phyloP scores from a whole-genome alignment of 2,113 vertebrate genomes.

The Phyllostomus hastatus region DNA sequence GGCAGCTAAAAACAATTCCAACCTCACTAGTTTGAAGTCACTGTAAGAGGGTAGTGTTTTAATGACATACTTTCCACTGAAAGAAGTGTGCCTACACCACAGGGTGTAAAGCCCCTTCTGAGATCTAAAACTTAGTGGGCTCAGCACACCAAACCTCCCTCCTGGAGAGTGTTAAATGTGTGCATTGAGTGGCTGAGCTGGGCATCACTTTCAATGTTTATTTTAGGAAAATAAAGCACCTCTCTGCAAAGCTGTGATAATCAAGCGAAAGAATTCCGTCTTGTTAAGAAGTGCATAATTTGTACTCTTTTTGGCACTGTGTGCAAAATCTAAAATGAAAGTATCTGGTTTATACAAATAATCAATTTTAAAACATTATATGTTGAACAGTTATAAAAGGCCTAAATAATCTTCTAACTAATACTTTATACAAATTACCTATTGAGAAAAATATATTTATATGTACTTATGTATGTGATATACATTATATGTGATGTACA shows the following conservation, averaged over 20 bases:
- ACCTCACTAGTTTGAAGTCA: conserved; percentile 20
- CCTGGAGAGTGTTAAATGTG: conserved; percentile 60
- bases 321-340: not conserved
- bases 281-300: not conserved
- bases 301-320: not conserved
- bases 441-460: not conserved
- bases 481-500: not conserved
- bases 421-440: not conserved
- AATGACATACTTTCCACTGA: conserved; percentile 52
- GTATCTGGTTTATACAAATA: not conserved
- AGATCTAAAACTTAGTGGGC: conserved; percentile 51
- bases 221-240: conserved; percentile 52
- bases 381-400: not conserved
- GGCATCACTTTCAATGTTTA: conserved; percentile 41
- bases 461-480: not conserved
- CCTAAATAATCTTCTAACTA: not conserved
- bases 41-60: conserved; percentile 54
- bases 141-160: conserved; percentile 40
- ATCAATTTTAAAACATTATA: not conserved
- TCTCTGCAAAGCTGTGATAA: not conserved
- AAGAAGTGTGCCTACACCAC: conserved; percentile 55
- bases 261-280: not conserved
- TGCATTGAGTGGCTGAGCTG: conserved; percentile 37
- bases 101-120: conserved; percentile 52
- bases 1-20: conserved; percentile 44